Conservation (phyloP, 2,113 vertebrate genomes). For the Struthio camelus region DNA sequence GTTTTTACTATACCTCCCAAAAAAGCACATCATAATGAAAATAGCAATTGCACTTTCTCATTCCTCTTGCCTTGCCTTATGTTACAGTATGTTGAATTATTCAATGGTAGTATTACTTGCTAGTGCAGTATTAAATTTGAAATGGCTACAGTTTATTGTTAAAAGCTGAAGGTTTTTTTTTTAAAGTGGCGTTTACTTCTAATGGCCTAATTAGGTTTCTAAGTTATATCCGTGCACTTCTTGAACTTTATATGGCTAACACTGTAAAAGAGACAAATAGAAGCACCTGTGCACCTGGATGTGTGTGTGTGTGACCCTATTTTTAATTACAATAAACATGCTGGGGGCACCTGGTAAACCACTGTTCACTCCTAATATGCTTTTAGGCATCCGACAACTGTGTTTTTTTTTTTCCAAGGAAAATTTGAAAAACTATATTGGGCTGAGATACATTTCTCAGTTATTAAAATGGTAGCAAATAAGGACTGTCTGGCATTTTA, state of each 20-base stretch:
- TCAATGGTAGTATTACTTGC: conserved; percentile 62
- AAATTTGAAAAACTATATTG: conserved; percentile 52
- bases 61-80: conserved; percentile 42
- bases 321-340: conserved; percentile 66
- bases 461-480: not conserved
- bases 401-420: conserved; percentile 21
- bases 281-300: conserved; percentile 33
- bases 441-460: not conserved
- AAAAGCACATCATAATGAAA: conserved; percentile 74
- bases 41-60: conserved; percentile 61
- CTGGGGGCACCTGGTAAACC: conserved; percentile 51
- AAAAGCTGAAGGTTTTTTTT: conserved; percentile 62
- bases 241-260: conserved; percentile 62
- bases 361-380: conserved; percentile 43
- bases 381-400: conserved; percentile 14
- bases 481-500: not conserved
- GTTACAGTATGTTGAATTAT: conserved; percentile 69
- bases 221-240: conserved; percentile 58
- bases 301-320: conserved; percentile 55
- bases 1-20: conserved; percentile 54
- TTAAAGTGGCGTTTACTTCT: conserved; percentile 72
- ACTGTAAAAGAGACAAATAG: conserved; percentile 35
- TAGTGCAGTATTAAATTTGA: conserved; percentile 68
- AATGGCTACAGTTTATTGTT: conserved; percentile 67
- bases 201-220: conserved; percentile 75